Evolutionary conservation across 2,888 invertebrate genomes (phyloP), one percentile per base, ranked within the genome.

Genomic region (Lasioglossum pauxillum): DNA sequence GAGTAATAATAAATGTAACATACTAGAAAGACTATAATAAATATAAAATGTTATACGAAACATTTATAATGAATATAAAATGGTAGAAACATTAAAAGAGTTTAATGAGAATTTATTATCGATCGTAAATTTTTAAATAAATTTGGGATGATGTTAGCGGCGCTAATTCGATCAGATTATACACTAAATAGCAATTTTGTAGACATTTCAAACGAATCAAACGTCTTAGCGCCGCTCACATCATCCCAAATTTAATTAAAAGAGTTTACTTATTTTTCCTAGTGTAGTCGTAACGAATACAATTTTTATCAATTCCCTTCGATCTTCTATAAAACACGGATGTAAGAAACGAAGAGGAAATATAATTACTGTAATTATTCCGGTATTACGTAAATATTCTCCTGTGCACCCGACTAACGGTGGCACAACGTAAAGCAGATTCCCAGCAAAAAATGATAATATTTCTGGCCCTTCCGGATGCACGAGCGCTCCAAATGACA

Each of bases 401-500:
- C 31, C 3, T 5, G 14, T 31, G 2, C 31, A 3, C 31, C 57
- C 27, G 69, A 27, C 35, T 12, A 19, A 41, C 7, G 12, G 16
- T 14, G 38, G 27, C 12, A 46, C 35, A 44, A 53, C 67, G 44
- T 41, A n/a, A 16, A 35, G 53, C 5, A 23, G 23, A 75, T 31
- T 27, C 49, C 27, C 44, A 10, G 16, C n/a, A 35, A 53, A 53
- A 72, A 46, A 73, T 31, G 64, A 31, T 60, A 77, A 64, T 73
- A 84, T 84, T 82, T 82, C 76, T 41, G 44, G 23, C 41, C 19
- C 23, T 23, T 35, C n/a, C 7, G 46, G 57, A 16, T 71, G 60
- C 38, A n/a, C 27, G 57, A 57, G 46, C 44, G 35, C 46, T 69
- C 38, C 8, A 77, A 83, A 69, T 35, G 53, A 67, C 49, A 57